These are phyloP conservation scores for Poecile atricapillus DNA, from an alignment of 2,113 vertebrate species.

Conservation along the genomic window DNA sequence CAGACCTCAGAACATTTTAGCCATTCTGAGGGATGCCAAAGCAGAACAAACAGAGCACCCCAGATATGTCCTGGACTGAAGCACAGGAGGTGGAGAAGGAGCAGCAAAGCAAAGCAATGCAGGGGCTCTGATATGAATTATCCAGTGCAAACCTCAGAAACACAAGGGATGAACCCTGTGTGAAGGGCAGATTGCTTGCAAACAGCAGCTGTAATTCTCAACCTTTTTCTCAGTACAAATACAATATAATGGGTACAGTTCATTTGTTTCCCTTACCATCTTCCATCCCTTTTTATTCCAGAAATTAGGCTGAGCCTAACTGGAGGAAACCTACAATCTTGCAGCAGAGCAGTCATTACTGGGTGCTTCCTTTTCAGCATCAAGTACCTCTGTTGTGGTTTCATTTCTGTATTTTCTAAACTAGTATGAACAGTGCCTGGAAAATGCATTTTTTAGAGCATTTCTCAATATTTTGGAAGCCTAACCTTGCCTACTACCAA, in stretches of 20 bases:
- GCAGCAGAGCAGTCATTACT: neutral
- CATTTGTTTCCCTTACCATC: neutral
- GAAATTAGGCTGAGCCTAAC: neutral
- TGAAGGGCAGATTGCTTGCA: neutral
- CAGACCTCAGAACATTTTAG: neutral
- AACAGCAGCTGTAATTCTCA: neutral
- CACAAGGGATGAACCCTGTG: neutral
- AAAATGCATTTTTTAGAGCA: neutral
- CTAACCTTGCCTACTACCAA: neutral
- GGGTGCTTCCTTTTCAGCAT: neutral
- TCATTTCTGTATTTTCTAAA: neutral
- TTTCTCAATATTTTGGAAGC: neutral
- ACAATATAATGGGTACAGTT: neutral
- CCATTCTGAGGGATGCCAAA: neutral
- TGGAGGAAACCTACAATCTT: neutral
- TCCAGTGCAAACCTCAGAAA: neutral
- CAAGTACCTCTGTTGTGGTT: neutral
- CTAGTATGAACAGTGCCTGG: neutral
- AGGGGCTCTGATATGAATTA: neutral
- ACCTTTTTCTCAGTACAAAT: neutral
- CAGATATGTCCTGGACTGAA: neutral
- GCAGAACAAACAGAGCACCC: neutral
- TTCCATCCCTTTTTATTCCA: neutral
- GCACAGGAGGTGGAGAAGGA: neutral
- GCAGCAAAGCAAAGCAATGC: neutral